A percentile compares a stretch with the other conserved stretches of the same genome.
These are phyloP conservation scores for Platichthys stellatus DNA, from an alignment of 2,113 vertebrate genomes.

Conservation along the genomic window DNA sequence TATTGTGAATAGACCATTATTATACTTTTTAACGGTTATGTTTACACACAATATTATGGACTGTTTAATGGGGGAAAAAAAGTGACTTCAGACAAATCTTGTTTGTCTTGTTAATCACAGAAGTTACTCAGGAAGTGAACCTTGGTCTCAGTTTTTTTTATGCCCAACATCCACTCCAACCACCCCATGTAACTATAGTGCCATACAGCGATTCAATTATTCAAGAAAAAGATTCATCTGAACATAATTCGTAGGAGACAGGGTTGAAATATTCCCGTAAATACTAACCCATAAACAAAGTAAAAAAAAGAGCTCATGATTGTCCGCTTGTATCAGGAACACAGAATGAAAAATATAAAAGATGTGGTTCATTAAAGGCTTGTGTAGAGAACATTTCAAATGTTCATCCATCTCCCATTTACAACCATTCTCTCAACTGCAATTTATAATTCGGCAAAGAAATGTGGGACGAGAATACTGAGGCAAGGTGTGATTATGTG, in stretches of 20 bases:
- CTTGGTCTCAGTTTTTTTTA: no score
- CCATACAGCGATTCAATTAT: no score
- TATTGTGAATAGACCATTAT: no score
- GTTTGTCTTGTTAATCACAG: no score
- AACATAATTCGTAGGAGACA: neutral
- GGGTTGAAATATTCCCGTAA: neutral
- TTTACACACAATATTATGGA: no score
- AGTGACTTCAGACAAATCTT: no score
- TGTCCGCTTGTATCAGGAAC: neutral
- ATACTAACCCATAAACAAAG: neutral
- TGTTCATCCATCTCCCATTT: slow-evolving; percentile 7
- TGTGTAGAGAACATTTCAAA: neutral
- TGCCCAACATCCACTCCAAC: no score
- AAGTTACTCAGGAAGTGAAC: no score
- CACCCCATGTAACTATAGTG: no score
- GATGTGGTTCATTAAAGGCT: slow-evolving; percentile 23
- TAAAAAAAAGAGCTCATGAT: no score
- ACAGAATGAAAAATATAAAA: slow-evolving; percentile 3
- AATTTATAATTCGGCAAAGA: neutral
- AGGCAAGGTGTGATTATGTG: slow-evolving; percentile 18
- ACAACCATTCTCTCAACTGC: slow-evolving; percentile 8
- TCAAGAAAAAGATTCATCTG: neutral
- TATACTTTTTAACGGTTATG: no score
- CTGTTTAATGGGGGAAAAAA: no score
- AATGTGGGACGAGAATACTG: neutral